These are phyloP conservation scores for Pogonomyrmex californicus DNA, from an alignment of 1,140 invertebrate genomes.

Conservation along the genomic window DNA sequence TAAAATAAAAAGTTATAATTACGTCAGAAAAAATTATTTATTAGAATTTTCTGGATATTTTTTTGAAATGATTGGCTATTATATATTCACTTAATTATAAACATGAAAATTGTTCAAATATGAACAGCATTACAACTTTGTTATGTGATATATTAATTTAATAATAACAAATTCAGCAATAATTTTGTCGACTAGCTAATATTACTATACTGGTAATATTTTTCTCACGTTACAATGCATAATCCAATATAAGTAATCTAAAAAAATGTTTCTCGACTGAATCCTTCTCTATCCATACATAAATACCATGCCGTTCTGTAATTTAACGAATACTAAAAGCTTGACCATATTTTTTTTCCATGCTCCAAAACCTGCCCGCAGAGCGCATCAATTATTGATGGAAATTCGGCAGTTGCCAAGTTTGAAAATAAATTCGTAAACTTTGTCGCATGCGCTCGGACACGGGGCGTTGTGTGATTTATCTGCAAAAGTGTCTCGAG, in stretches of 20 bases:
- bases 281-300: slow-evolving; percentile 46
- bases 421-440: slow-evolving; percentile 59
- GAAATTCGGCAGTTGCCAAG: slow-evolving; percentile 61
- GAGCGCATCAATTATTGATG: slow-evolving; percentile 59
- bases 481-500: slow-evolving; percentile 37
- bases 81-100: neutral
- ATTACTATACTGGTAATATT: slow-evolving; percentile 22
- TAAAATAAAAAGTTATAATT: neutral
- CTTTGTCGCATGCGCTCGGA: slow-evolving; percentile 10
- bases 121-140: neutral
- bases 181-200: neutral
- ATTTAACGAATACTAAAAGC: slow-evolving; percentile 65
- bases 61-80: neutral
- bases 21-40: neutral
- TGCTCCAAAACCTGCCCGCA: slow-evolving; percentile 46
- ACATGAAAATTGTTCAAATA: neutral
- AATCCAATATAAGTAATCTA: slow-evolving; percentile 49
- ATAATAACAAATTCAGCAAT: slow-evolving; percentile 22
- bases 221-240: slow-evolving; percentile 19
- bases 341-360: slow-evolving; percentile 47
- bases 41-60: neutral
- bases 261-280: slow-evolving; percentile 49
- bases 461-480: slow-evolving; percentile 29
- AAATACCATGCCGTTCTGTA: slow-evolving; percentile 51
- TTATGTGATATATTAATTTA: neutral